Evolutionary conservation across 2,888 invertebrate species (phyloP).

Genomic region (Glaucopsyche alexis): DNA sequence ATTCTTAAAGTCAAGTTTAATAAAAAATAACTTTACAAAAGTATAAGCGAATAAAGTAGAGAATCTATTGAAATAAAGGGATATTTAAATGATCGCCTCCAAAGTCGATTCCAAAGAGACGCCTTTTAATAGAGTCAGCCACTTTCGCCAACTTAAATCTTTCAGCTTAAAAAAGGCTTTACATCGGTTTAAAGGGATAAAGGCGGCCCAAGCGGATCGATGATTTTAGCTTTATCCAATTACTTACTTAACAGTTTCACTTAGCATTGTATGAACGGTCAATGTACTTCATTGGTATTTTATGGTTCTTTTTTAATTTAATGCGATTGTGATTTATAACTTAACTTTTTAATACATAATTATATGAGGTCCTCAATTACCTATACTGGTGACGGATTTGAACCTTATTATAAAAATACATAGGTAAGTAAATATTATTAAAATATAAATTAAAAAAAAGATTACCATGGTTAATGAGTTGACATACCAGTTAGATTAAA

Average conservation of each 20-base stretch:
- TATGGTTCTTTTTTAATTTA: background rate
- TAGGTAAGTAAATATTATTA: no score
- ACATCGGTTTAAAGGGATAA: conserved; percentile 77
- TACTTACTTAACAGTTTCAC: conserved; percentile 43
- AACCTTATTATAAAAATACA: no score
- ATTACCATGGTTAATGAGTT: no score
- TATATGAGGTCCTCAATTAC: no score
- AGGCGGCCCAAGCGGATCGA: conserved; percentile 66
- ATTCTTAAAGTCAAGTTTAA: no score
- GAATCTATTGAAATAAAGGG: conserved; percentile 37
- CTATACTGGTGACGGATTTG: no score
- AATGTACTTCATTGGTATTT: background rate
- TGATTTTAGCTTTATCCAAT: conserved; percentile 70
- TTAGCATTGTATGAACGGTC: conserved; percentile 9
- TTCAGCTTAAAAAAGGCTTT: conserved; percentile 78
- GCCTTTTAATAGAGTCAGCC: conserved; percentile 75
- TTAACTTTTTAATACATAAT: no score
- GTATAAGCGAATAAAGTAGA: conserved; percentile 22
- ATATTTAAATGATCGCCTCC: conserved; percentile 39
- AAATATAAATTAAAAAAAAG: no score
- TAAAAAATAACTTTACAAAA: conserved; percentile 1
- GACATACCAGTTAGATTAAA: no score
- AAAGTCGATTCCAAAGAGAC: conserved; percentile 54
- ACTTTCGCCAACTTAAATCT: conserved; percentile 79
- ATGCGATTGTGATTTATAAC: no score